A percentile compares a stretch with the other conserved stretches of the same genome.
Conservation (phyloP, 2,797 vertebrate genomes). For the Furcifer pardalis region DNA sequence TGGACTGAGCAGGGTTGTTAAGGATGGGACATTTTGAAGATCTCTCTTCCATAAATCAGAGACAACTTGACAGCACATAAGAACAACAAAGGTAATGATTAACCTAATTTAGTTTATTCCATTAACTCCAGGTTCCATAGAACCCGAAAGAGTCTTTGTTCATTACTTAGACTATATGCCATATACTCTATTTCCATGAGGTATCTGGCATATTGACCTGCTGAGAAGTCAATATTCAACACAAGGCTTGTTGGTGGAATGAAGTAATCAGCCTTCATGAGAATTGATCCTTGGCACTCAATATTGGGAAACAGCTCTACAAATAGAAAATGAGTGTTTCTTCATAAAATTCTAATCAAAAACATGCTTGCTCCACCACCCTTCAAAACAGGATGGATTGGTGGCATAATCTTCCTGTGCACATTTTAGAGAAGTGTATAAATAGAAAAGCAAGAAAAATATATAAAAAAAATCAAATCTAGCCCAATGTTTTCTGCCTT, state of each 20-base stretch:
- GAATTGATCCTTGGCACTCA: constrained; percentile 43
- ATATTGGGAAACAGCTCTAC: constrained; percentile 34
- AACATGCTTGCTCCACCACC: background rate
- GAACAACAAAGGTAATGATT: constrained; percentile 1
- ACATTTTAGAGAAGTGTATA: background rate
- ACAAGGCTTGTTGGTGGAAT: constrained; percentile 25
- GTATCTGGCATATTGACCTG: constrained; percentile 56
- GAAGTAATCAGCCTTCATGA: constrained; percentile 52
- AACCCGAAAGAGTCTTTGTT: constrained; percentile 41
- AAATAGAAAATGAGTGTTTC: constrained; percentile 45
- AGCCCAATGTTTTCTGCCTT: background rate
- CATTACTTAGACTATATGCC: constrained; percentile 29
- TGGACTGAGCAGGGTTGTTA: too few species aligned
- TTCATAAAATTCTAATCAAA: constrained; percentile 25
- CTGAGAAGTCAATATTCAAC: constrained; percentile 24
- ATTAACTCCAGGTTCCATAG: constrained; percentile 14
- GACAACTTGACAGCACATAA: too few species aligned
- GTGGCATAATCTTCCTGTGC: background rate
- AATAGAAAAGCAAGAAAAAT: background rate
- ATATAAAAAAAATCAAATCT: background rate
- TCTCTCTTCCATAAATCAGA: too few species aligned
- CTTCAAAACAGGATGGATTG: background rate
- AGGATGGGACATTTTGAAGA: too few species aligned
- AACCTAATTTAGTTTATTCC: background rate
- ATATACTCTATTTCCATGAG: constrained; percentile 56